Base-by-base conservation (phyloP, 2,888 invertebrate species). In the Pasiphila rectangulata region DNA sequence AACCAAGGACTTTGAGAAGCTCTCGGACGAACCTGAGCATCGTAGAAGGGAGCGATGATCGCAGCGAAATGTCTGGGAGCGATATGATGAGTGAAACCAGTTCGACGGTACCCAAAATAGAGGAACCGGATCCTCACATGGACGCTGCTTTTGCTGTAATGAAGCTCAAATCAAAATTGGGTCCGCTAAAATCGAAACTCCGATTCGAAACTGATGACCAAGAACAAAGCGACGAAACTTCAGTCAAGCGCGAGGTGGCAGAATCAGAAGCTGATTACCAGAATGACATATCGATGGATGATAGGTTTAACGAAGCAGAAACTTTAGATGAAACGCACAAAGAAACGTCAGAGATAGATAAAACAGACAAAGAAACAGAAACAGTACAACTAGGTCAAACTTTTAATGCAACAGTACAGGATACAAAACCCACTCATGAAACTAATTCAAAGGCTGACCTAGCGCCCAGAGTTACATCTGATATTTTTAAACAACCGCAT, bases 121-220 rank as follows among this genome's bases (percentile, higher is more conserved):
- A 55, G 42, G 29, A 41, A n/a, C 27, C 39, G 15, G 39, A 45
- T 9, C 38, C 42, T 30, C n/a, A 42, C 5, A 20, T 17, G 7
- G 44, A 51, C 2, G 9, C 20, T 2, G 24, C 40, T 23, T 9
- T 42, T 21, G 36, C 38, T 23, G 32, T 34, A 36, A 17, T 37
- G 21, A 53, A 51, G 45, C 43, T 29, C n/a, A 47, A 40, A 4
- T 41, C 19, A 16, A 45, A 38, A 9, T 29, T 40, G 7, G 62
- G 52, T 5, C 47, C 64, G 32, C 69, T 79, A 23, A 68, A 79
- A 55, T 73, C 79, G 1, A 83, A 82, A 63, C 70, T 86, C 23
- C 69, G 70, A 1, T 88, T 84, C 57, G 86, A 87, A 63, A 71
- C 50, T 27, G 71, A 54, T 4, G 59, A 44, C n/a, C 48, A 57